Conservation (phyloP, 2,797 vertebrate genomes). For the Champsocephalus gunnari region DNA sequence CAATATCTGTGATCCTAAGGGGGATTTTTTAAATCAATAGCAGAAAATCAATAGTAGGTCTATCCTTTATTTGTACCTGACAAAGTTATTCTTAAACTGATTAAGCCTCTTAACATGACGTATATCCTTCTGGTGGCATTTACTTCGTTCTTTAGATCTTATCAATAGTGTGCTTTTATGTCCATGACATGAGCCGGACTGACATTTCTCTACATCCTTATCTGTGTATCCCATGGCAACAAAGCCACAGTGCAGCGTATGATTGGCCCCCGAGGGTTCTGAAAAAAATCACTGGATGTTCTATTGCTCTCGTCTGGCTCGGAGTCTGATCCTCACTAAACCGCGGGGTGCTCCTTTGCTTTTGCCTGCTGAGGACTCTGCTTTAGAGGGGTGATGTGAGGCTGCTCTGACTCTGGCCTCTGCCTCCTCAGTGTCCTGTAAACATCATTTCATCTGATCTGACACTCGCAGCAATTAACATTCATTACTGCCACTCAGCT, state of each 20-base stretch:
- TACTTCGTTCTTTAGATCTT: constrained; percentile 55
- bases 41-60: constrained; percentile 16
- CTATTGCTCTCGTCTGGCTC: constrained; percentile 58
- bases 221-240: constrained; percentile 79
- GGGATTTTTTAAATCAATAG: constrained; percentile 30
- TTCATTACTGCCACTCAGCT: constrained; percentile 69
- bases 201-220: constrained; percentile 71
- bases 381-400: constrained; percentile 48
- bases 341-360: constrained; percentile 54
- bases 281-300: constrained; percentile 33
- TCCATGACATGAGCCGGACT: constrained; percentile 56
- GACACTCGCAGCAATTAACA: constrained; percentile 73
- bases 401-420: constrained; percentile 59
- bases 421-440: constrained; percentile 64
- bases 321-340: constrained; percentile 66
- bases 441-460: constrained; percentile 70
- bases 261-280: constrained; percentile 70
- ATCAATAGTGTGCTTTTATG: constrained; percentile 46
- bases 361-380: constrained; percentile 54
- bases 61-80: constrained; percentile 9
- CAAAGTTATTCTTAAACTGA: constrained; percentile 7
- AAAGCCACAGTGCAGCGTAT: constrained; percentile 66
- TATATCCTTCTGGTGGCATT: constrained; percentile 4
- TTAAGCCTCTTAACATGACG: background rate
- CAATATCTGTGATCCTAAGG: constrained; percentile 9